These are phyloP conservation scores for Scolanthus callimorphus DNA, from an alignment of 92 coral and sea anemone genomes.

Conservation along the genomic window DNA sequence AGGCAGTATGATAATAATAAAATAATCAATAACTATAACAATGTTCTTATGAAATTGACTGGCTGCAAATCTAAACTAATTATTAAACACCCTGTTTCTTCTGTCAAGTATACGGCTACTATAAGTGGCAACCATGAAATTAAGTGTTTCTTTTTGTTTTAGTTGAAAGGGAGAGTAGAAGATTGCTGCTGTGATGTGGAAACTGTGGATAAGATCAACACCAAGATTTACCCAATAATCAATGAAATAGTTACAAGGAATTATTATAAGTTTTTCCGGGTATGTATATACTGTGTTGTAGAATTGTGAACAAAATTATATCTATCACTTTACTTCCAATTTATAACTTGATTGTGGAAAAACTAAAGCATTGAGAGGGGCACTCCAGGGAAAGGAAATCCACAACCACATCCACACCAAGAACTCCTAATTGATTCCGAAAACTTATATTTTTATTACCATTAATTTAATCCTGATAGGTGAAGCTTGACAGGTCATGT, in stretches of 20 bases:
- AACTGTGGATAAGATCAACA: slow-evolving; percentile 85
- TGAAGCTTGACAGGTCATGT: slow-evolving; percentile 78
- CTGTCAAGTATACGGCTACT: no score
- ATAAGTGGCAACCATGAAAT: background rate
- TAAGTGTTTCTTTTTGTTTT: slow-evolving; percentile 2
- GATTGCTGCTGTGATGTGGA: slow-evolving; percentile 98
- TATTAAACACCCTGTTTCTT: no score
- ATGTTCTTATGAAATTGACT: background rate
- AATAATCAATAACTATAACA: background rate
- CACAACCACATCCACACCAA: no score
- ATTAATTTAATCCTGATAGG: slow-evolving; percentile 30
- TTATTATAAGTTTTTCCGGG: slow-evolving; percentile 94
- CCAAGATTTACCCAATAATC: slow-evolving; percentile 79
- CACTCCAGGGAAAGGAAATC: no score
- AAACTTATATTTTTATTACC: no score
- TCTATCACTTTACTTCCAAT: no score
- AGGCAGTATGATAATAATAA: no score
- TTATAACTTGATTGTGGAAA: no score
- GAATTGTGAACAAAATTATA: no score
- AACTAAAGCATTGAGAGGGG: no score
- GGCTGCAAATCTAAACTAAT: background rate
- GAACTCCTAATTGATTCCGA: no score
- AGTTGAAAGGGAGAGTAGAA: slow-evolving; percentile 91
- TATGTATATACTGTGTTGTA: no score
- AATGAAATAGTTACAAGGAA: slow-evolving; percentile 70